A percentile compares a stretch with the other conserved stretches of the same genome.
Evolutionary conservation across 2,797 vertebrate genomes (phyloP).

Genomic region (Anguilla megastoma): DNA sequence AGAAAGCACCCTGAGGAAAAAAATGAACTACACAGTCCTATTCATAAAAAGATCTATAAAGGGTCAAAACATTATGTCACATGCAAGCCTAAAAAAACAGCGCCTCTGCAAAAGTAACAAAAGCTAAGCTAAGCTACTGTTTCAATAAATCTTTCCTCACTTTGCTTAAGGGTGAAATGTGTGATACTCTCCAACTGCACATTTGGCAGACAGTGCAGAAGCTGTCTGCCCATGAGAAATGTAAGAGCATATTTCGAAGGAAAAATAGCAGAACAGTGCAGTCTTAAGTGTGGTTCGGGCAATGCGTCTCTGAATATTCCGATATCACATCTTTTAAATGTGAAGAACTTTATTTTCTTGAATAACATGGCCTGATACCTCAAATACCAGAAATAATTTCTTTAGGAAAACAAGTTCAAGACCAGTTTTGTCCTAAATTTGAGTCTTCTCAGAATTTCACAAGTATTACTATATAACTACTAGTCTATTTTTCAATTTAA

Average conservation of each 20-base stretch:
- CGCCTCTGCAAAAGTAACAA: constrained; percentile 20
- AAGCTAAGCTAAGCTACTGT: constrained; percentile 20
- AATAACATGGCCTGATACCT: constrained; percentile 13
- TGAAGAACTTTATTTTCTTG: constrained; percentile 1
- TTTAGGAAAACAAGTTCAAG: neutral
- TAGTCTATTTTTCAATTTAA: neutral
- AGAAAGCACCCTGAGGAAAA: neutral
- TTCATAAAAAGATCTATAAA: neutral
- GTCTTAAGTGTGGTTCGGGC: neutral
- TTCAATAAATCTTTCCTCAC: constrained; percentile 36
- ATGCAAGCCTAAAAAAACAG: constrained; percentile 18
- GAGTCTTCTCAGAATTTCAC: neutral
- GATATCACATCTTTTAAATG: neutral
- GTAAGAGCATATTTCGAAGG: constrained; percentile 10
- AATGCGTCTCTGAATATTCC: constrained; percentile 8
- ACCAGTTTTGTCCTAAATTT: neutral
- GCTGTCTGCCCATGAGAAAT: constrained; percentile 17
- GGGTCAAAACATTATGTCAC: constrained; percentile 33
- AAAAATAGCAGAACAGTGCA: neutral
- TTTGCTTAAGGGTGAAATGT: constrained; percentile 28
- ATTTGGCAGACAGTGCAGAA: constrained; percentile 22
- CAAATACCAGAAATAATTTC: neutral
- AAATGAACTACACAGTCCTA: neutral
- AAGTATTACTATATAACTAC: neutral
- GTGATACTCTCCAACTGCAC: constrained; percentile 25